Percentiles rank a stretch among this genome's conserved stretches.
These are phyloP conservation scores for Sarcophaga peregrina DNA, from an alignment of 1,140 invertebrate species.

Conservation along the genomic window DNA sequence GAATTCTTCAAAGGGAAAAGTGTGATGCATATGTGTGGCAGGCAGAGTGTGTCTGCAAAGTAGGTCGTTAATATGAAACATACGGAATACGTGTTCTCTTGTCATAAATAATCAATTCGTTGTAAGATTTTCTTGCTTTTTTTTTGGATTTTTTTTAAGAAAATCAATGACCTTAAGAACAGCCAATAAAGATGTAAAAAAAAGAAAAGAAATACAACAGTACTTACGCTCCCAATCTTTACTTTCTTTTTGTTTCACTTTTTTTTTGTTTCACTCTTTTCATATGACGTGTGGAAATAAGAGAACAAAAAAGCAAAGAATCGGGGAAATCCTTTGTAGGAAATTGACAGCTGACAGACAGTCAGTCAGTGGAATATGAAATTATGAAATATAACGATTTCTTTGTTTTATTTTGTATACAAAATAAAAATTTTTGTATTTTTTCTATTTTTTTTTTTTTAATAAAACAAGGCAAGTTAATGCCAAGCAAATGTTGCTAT, in stretches of 20 bases:
- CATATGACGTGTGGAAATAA: background rate
- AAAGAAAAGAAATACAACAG: background rate
- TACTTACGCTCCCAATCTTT: background rate
- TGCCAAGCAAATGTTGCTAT: too few relatives aligned
- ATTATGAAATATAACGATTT: conserved; percentile 12
- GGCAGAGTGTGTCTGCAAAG: background rate
- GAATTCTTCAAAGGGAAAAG: background rate
- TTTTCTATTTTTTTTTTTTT: background rate
- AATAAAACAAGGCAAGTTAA: too few relatives aligned
- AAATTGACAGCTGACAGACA: conserved; percentile 24
- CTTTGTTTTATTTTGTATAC: background rate
- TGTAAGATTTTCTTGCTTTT: background rate
- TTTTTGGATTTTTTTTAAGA: background rate
- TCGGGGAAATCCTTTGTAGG: conserved; percentile 2
- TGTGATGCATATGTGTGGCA: background rate
- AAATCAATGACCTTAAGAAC: conserved; percentile 39
- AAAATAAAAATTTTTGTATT: background rate
- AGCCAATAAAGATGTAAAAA: background rate
- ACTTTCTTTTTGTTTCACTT: too few relatives aligned
- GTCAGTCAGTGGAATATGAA: conserved; percentile 10
- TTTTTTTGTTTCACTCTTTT: background rate
- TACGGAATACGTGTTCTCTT: conserved; percentile 31
- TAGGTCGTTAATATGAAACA: conserved; percentile 35
- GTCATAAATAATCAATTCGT: conserved; percentile 38
- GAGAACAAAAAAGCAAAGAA: background rate